phyloP scores from a whole-genome alignment of 2,888 invertebrate species.

The Elysia crispata region DNA sequence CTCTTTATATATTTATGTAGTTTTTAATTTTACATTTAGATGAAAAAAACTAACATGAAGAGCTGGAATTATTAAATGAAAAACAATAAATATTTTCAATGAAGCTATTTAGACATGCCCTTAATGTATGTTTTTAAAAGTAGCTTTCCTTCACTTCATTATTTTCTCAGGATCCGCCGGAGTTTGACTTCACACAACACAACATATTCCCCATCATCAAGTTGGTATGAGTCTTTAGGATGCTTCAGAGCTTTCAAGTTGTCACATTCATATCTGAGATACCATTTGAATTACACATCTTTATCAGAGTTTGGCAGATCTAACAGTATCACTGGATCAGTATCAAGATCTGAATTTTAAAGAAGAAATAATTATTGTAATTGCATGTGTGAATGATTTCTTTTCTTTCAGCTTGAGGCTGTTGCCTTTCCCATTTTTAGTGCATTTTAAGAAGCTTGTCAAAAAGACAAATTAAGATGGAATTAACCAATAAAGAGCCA shows the following conservation, averaged over 20 bases:
- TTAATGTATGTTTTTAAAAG: background rate
- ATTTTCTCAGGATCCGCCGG: slow-evolving; percentile 82
- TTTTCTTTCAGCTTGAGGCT: background rate
- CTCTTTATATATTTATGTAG: no score
- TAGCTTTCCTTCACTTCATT: no score
- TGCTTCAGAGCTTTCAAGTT: background rate
- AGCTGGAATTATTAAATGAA: no score
- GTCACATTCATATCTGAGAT: no score
- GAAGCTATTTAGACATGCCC: background rate
- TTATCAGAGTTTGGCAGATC: background rate
- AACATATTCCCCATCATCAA: slow-evolving; percentile 95
- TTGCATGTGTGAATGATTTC: slow-evolving; percentile 4
- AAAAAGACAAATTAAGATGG: no score
- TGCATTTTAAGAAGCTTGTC: no score
- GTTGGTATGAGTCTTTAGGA: slow-evolving; percentile 47
- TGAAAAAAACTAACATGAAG: no score
- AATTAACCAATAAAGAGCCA: no score
- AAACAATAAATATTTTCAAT: no score
- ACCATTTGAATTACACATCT: background rate
- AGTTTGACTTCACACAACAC: slow-evolving; percentile 93
- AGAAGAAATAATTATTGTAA: background rate
- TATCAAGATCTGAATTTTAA: background rate
- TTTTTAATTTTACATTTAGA: no score
- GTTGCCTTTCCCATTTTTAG: background rate
- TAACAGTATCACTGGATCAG: background rate